A percentile compares a stretch with the other conserved stretches of the same genome.
phyloP scores from a whole-genome alignment of 2,797 vertebrate genomes.

The Rhyacichthys aspro region DNA sequence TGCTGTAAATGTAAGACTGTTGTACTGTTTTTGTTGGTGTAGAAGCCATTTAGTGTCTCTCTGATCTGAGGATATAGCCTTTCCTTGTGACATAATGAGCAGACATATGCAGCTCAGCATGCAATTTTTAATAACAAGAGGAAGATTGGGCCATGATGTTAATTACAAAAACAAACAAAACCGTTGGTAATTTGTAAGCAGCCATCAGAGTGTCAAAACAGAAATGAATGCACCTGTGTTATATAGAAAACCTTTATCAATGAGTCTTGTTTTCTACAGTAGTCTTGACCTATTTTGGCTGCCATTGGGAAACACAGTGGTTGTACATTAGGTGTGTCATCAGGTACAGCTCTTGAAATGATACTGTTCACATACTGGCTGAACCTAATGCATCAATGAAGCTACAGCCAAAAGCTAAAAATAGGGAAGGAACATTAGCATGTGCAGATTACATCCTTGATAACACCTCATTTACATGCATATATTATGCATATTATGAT shows the following conservation, averaged over 20 bases:
- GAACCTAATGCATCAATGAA: neutral
- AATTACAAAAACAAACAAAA: neutral
- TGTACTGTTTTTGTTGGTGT: neutral
- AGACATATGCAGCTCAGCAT: neutral
- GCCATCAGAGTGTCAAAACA: neutral
- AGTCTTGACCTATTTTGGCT: neutral
- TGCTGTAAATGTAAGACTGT: neutral
- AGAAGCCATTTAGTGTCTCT: neutral
- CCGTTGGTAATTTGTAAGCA: neutral
- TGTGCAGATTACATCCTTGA: slow-evolving; percentile 8
- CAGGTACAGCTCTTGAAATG: slow-evolving; percentile 3
- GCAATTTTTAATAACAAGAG: neutral
- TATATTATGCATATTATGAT: neutral
- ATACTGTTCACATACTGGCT: no score
- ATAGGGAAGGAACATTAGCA: neutral
- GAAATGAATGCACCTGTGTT: neutral
- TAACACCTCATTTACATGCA: neutral
- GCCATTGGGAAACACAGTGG: slow-evolving; percentile 10
- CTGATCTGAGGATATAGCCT: neutral
- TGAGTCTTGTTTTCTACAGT: neutral
- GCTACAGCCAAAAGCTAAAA: neutral
- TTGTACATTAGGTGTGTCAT: slow-evolving; percentile 8
- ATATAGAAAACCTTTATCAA: slow-evolving; percentile 3
- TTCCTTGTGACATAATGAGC: slow-evolving; percentile 3
- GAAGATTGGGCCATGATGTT: neutral